These are phyloP conservation scores for Unio delphinus DNA, from an alignment of 2,888 invertebrate genomes.

Conservation along the genomic window DNA sequence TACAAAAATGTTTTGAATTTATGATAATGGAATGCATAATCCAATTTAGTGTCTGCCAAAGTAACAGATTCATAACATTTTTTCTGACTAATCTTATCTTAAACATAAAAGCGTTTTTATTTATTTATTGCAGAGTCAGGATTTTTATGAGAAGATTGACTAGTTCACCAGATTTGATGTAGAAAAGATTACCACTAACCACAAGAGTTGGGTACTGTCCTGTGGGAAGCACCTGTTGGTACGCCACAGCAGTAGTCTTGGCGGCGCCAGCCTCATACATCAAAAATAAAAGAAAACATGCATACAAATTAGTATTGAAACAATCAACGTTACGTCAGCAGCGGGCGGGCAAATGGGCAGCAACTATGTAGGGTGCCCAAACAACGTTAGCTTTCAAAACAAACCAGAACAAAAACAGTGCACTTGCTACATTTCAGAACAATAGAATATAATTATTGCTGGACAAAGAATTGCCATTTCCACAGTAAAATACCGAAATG, in stretches of 20 bases:
- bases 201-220: constrained; percentile 63
- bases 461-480: constrained; percentile 4
- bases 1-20: too few species aligned
- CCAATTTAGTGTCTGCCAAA: too few species aligned
- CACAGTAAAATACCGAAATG: background rate
- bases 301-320: constrained; percentile 54
- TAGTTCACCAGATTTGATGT: constrained; percentile 14
- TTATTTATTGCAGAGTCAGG: too few species aligned
- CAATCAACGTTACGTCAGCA: constrained; percentile 15
- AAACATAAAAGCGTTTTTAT: too few species aligned
- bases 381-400: too few species aligned
- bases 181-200: constrained; percentile 64
- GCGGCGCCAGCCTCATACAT: constrained; percentile 44
- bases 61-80: too few species aligned
- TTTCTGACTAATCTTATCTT: too few species aligned
- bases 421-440: too few species aligned
- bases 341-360: constrained; percentile 1
- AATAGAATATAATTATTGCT: constrained; percentile 7
- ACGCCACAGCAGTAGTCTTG: constrained; percentile 40
- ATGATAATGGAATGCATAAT: too few species aligned
- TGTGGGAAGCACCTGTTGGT: constrained; percentile 74
- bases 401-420: too few species aligned
- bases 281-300: constrained; percentile 58
- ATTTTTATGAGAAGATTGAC: too few species aligned
- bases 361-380: too few species aligned